Base-by-base conservation (phyloP, 2,888 invertebrate genomes). In the Monochamus alternatus region DNA sequence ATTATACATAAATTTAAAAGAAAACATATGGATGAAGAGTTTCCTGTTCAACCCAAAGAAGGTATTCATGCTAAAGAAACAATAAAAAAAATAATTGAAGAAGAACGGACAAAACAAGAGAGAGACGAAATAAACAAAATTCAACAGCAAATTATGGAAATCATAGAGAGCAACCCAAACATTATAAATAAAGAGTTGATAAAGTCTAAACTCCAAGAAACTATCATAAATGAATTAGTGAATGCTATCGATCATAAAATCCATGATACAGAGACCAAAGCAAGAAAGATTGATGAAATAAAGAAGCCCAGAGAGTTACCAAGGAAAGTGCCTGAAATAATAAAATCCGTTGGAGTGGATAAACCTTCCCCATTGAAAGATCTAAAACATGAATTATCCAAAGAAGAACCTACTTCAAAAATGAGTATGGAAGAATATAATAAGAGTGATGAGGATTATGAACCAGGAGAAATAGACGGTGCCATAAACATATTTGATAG, bases 61-160 rank as follows among this genome's bases (percentile, higher is more conserved):
- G 80, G 75, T 44, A 47, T 68, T 43, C 79, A 82, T 60, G 72
- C 81, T 3, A 82, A 81, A 74, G 83, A 85, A 68, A 79, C 82
- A 3, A 84, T 85, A 10, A 86, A 86, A 77, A 84, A 86, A 70
- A 85, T 88, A 31, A 86, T 87, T n/a, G 84, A 87, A 74, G 84
- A 86, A 76, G 90, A 91, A 81, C 88, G 87, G 78, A 87, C 88
- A 14, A 88, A 87, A 70, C 88, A 89, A 76, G 89, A 91, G 85
- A 88, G 89, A 80, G 90, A 91, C 75, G 89, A 90, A 84, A 88
- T 80, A 80, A 86, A 73, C 85, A 90, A 89, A 87, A 90, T 88
- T 79, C 90, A 85, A 86, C 87, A 77, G 84, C 90, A 86, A 85
- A 90, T 86, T 86, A 89, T 87, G 85, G 90, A 88, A 78, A 90